phyloP scores from a whole-genome alignment of 1,140 invertebrate genomes.

The Leguminivora glycinivorella region DNA sequence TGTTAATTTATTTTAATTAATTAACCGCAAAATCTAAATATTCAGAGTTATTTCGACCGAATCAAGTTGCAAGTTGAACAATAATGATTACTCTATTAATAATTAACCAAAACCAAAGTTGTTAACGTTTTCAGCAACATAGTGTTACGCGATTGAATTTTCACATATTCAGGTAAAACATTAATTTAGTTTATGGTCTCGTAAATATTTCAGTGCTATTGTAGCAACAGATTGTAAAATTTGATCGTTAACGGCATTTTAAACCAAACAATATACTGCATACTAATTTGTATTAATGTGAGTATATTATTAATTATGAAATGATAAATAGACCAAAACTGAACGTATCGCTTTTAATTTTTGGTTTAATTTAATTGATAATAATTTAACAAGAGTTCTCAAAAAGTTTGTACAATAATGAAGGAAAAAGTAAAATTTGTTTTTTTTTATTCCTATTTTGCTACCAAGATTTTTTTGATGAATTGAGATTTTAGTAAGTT shows the following conservation, averaged over 20 bases:
- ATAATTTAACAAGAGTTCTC: too few relatives aligned
- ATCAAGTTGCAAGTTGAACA: too few relatives aligned
- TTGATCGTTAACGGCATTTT: background rate
- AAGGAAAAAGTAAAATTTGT: too few relatives aligned
- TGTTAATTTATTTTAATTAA: too few relatives aligned
- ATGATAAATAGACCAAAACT: background rate
- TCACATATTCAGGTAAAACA: background rate
- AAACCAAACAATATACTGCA: background rate
- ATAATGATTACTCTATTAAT: background rate
- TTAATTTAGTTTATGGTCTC: slow-evolving; percentile 3
- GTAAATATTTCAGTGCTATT: background rate
- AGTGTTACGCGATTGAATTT: background rate
- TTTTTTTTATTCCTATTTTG: too few relatives aligned
- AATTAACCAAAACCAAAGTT: background rate
- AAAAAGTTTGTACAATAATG: too few relatives aligned
- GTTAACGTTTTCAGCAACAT: background rate
- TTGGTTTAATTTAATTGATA: background rate
- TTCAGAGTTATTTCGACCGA: too few relatives aligned
- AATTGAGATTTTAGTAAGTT: too few relatives aligned
- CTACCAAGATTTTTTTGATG: too few relatives aligned
- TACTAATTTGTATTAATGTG: background rate
- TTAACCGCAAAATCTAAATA: too few relatives aligned
- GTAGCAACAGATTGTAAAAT: background rate
- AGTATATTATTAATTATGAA: background rate
- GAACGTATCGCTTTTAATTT: background rate